A percentile compares a stretch with the other conserved stretches of the same genome.
Evolutionary conservation across 2,888 invertebrate species (phyloP).

Genomic region (Dryocosmus kuriphilus): DNA sequence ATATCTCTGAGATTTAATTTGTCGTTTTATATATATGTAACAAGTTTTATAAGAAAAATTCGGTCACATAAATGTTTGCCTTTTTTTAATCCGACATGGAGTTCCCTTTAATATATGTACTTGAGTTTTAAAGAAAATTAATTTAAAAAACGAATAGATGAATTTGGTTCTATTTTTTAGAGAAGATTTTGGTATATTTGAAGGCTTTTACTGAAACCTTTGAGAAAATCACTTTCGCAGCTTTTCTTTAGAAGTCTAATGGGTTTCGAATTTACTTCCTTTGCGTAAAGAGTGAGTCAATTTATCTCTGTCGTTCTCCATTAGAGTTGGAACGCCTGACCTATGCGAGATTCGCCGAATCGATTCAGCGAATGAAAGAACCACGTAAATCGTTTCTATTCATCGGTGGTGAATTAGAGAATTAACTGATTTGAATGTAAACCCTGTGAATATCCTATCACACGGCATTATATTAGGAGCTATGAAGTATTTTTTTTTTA

Average conservation of each 20-base stretch:
- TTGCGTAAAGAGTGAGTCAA: neutral
- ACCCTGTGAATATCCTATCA: neutral
- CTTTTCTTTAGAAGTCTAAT: neutral
- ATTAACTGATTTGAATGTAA: neutral
- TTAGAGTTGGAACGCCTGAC: neutral
- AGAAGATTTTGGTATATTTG: too few species aligned
- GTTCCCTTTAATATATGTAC: too few species aligned
- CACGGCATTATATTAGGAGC: neutral
- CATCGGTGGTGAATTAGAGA: neutral
- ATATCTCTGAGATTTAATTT: too few species aligned
- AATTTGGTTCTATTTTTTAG: too few species aligned
- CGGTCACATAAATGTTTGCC: too few species aligned
- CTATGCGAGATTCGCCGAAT: neutral
- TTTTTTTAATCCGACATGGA: too few species aligned
- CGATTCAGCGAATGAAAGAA: neutral
- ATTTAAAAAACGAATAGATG: too few species aligned
- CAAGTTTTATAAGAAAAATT: too few species aligned
- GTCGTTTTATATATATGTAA: too few species aligned
- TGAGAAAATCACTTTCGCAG: neutral
- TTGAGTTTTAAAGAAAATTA: too few species aligned
- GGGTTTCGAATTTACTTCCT: neutral
- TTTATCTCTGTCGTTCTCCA: constrained; percentile 1
- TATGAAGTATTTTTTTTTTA: too few species aligned
- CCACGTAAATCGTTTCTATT: neutral
- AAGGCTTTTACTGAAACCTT: neutral